A percentile compares a stretch with the other conserved stretches of the same genome.
Conservation (phyloP, 2,797 vertebrate genomes). For the Rachycentron canadum region DNA sequence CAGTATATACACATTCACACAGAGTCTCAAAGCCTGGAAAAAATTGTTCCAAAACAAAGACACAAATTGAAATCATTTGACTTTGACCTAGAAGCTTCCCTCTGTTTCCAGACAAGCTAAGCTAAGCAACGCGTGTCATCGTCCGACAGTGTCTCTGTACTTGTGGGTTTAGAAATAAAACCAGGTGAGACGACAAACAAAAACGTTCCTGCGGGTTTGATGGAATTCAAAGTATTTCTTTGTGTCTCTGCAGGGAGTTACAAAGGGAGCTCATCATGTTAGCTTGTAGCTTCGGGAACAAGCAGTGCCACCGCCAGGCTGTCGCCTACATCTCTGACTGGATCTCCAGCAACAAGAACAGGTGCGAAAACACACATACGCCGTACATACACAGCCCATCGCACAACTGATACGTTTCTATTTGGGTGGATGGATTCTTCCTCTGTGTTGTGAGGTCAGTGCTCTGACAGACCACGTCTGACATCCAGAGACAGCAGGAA, state of each 20-base stretch:
- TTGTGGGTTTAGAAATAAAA: not conserved
- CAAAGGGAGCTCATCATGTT: constrained; percentile 97
- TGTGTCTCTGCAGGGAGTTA: constrained; percentile 86
- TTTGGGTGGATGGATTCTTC: too few relatives aligned
- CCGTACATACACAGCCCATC: too few relatives aligned
- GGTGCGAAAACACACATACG: constrained; percentile 77
- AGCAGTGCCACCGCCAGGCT: constrained; percentile 96
- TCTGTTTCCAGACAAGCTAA: too few relatives aligned
- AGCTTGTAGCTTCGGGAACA: constrained; percentile 97
- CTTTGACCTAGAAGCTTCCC: too few relatives aligned
- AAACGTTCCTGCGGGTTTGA: not conserved
- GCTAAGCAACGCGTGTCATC: not conserved
- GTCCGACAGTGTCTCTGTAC: not conserved
- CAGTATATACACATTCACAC: too few relatives aligned
- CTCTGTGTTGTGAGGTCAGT: too few relatives aligned
- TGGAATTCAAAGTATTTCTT: not conserved
- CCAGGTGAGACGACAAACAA: not conserved
- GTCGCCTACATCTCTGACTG: constrained; percentile 95
- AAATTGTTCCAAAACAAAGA: too few relatives aligned
- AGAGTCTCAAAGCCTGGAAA: too few relatives aligned
- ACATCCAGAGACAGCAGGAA: too few relatives aligned
- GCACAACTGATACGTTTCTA: too few relatives aligned
- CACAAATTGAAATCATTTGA: too few relatives aligned
- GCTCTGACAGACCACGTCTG: too few relatives aligned
- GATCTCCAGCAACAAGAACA: constrained; percentile 99